Conservation (phyloP, 2,888 invertebrate genomes). For the Urechis unicinctus region DNA sequence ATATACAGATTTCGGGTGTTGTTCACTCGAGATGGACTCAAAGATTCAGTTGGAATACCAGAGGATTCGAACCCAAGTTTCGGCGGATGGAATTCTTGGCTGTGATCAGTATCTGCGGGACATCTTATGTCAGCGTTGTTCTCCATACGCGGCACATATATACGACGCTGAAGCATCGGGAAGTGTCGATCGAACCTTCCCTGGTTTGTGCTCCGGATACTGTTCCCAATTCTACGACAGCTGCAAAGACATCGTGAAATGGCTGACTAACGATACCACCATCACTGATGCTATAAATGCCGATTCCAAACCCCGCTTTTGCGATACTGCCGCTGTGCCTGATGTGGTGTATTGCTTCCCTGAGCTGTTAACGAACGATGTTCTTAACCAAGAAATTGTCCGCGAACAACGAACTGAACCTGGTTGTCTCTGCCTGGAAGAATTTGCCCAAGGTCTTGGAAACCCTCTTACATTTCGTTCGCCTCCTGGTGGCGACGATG, state of each 20-base stretch:
- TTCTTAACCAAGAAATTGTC: conserved; percentile 24
- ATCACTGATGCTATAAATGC: conserved; percentile 1
- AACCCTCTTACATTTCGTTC: conserved; percentile 14
- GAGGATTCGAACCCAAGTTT: conserved; percentile 15
- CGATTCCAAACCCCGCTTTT: conserved; percentile 24
- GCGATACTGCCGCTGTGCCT: conserved; percentile 19
- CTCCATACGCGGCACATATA: conserved; percentile 44
- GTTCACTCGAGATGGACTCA: conserved; percentile 27
- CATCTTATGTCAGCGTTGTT: conserved; percentile 40
- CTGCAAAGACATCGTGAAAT: conserved; percentile 27
- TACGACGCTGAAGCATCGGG: conserved; percentile 32
- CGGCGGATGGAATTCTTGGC: conserved; percentile 10
- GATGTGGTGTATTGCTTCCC: conserved; percentile 43
- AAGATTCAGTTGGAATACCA: conserved; percentile 20
- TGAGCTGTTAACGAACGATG: conserved; percentile 27
- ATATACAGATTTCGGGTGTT: conserved; percentile 38
- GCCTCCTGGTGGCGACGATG: conserved; percentile 34
- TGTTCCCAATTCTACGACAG: conserved; percentile 28
- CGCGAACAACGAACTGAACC: conserved; percentile 22
- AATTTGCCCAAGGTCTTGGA: conserved; percentile 10
- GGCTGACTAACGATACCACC: conserved; percentile 17
- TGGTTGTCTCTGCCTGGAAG: conserved; percentile 40
- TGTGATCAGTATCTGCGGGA: conserved; percentile 28
- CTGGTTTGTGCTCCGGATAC: conserved; percentile 34
- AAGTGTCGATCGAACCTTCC: conserved; percentile 25